Conservation (phyloP, 2,113 vertebrate species). For the Saguinus midas region DNA sequence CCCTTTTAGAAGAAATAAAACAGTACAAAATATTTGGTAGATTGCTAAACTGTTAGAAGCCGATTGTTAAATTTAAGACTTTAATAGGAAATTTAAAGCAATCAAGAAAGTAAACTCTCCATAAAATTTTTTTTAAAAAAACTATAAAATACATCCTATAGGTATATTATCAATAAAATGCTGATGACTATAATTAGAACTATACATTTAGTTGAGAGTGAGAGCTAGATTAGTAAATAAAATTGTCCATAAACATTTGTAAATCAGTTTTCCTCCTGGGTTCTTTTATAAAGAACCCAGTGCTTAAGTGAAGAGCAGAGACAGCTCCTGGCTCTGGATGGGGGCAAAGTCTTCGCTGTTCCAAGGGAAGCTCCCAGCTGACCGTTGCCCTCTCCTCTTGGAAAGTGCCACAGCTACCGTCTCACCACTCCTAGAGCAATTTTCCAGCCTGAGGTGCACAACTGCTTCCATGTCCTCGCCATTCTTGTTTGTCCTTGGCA, state of each 20-base stretch:
- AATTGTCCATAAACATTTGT: background rate
- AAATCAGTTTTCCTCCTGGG: background rate
- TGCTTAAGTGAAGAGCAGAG: background rate
- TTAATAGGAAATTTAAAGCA: slow-evolving; percentile 7
- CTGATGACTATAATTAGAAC: background rate
- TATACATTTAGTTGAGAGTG: background rate
- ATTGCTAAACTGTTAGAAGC: background rate
- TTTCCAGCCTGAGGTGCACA: background rate
- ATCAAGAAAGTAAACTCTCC: slow-evolving; percentile 38
- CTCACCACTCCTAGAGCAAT: background rate
- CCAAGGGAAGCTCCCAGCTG: background rate
- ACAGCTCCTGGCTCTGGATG: background rate
- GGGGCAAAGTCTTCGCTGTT: background rate
- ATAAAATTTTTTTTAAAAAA: background rate
- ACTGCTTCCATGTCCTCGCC: background rate
- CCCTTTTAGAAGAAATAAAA: slow-evolving; percentile 4
- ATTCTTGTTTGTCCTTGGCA: background rate
- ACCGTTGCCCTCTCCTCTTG: background rate
- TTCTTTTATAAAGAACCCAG: background rate
- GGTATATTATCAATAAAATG: background rate
- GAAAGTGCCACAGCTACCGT: background rate
- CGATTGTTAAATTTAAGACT: background rate
- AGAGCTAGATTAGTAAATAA: background rate
- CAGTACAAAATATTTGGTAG: background rate
- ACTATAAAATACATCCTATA: background rate